phyloP scores from a whole-genome alignment of 2,888 invertebrate genomes.

The Acholoe squamosa region DNA sequence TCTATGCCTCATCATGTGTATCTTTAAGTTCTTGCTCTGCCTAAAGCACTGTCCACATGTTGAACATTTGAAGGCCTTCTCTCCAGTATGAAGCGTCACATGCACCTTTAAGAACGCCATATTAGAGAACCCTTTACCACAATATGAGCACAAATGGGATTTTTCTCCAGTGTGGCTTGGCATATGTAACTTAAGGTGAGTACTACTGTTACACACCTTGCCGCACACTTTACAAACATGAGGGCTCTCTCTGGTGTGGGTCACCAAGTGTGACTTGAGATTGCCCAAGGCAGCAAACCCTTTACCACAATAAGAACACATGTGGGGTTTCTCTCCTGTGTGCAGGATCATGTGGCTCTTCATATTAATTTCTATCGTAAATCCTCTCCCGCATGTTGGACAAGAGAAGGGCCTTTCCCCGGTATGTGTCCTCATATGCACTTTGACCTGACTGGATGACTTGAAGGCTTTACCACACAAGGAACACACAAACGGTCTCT shows the following conservation, averaged over 20 bases:
- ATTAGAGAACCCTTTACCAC: background rate
- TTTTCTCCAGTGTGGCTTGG: background rate
- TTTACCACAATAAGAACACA: too few relatives aligned
- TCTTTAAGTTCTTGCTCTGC: background rate
- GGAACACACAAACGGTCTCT: constrained; percentile 43
- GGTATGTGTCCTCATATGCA: background rate
- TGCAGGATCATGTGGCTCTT: background rate
- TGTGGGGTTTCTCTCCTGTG: background rate
- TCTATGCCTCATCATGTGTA: background rate
- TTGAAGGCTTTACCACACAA: constrained; percentile 61
- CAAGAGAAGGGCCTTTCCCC: background rate
- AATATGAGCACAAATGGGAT: background rate
- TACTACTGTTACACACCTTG: too few relatives aligned
- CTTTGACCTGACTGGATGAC: background rate
- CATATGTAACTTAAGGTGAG: too few relatives aligned
- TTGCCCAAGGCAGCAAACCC: too few relatives aligned
- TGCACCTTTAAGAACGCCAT: background rate
- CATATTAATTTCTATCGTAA: too few relatives aligned
- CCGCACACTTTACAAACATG: too few relatives aligned
- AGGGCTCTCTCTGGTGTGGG: too few relatives aligned
- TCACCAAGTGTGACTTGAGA: too few relatives aligned
- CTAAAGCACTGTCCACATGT: background rate
- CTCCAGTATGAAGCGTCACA: background rate
- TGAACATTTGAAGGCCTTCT: background rate
- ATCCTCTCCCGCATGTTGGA: background rate